Percentiles rank a stretch among this genome's conserved stretches.
These are phyloP conservation scores for Anguilla rostrata DNA, from an alignment of 2,113 vertebrate genomes.

Conservation along the genomic window DNA sequence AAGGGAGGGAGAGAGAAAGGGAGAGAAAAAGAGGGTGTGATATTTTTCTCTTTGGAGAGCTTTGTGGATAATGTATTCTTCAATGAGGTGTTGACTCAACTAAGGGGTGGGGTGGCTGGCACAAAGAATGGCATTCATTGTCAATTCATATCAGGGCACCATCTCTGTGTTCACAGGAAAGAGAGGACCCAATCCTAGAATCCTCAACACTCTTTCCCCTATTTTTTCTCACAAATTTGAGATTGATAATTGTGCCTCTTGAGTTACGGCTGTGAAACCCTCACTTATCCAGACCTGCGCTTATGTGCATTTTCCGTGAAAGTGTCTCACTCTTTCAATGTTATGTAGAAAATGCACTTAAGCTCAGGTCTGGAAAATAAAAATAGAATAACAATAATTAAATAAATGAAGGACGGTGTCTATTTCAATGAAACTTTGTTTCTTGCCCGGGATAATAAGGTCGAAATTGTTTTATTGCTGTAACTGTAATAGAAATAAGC, in stretches of 20 bases:
- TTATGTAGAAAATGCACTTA: too few species aligned
- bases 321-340: too few species aligned
- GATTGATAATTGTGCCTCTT: too few species aligned
- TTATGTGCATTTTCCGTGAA: too few species aligned
- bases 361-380: neutral
- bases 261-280: too few species aligned
- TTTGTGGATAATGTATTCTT: neutral
- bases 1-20: neutral
- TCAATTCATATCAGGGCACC: conserved; percentile 50
- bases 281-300: too few species aligned
- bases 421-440: neutral
- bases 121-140: conserved; percentile 42
- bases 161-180: conserved; percentile 31
- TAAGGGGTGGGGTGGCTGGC: neutral
- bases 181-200: conserved; percentile 36
- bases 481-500: neutral
- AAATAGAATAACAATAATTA: neutral
- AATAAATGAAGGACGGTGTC: too few species aligned
- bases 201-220: too few species aligned
- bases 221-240: too few species aligned
- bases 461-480: neutral
- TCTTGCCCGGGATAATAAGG: neutral
- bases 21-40: neutral
- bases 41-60: neutral
- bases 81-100: neutral